Evolutionary conservation across 2,888 invertebrate species (phyloP).

Genomic region (Taphrorychus bicolor): DNA sequence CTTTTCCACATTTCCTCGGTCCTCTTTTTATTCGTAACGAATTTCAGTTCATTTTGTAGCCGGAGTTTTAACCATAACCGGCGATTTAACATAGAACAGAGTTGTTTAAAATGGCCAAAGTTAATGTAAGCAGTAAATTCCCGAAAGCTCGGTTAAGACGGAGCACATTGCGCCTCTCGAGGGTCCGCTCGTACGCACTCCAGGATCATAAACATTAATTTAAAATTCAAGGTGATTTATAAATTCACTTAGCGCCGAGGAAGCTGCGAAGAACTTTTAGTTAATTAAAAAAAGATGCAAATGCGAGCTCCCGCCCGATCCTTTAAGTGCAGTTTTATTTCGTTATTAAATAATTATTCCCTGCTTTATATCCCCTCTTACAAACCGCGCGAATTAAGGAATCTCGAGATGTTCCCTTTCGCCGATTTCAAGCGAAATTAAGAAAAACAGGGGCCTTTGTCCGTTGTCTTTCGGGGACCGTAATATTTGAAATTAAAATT

Average conservation of each 20-base stretch:
- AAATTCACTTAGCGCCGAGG: conserved; percentile 28
- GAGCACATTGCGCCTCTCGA: conserved; percentile 22
- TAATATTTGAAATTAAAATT: conserved; percentile 8
- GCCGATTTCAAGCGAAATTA: conserved; percentile 52
- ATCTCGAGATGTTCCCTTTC: conserved; percentile 52
- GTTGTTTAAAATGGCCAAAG: conserved; percentile 2
- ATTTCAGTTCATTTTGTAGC: conserved; percentile 1
- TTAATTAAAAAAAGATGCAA: conserved; percentile 40
- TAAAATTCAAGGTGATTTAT: conserved; percentile 36
- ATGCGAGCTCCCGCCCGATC: conserved; percentile 26
- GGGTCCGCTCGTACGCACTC: conserved; percentile 22
- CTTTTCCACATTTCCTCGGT: conserved; percentile 3
- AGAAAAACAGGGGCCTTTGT: conserved; percentile 38
- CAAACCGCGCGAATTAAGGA: conserved; percentile 52
- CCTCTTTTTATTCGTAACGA: conserved; percentile 2
- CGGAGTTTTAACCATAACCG: not conserved
- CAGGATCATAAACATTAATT: conserved; percentile 33
- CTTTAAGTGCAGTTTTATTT: conserved; percentile 37
- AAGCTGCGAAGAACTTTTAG: conserved; percentile 29
- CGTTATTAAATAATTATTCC: conserved; percentile 35
- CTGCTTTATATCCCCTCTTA: conserved; percentile 45
- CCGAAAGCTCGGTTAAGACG: conserved; percentile 21
- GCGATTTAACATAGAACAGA: not conserved
- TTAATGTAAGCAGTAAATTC: conserved; percentile 18
- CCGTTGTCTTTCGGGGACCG: not conserved